Base-by-base conservation (phyloP, 2,888 invertebrate genomes). In the Fragum sueziense region DNA sequence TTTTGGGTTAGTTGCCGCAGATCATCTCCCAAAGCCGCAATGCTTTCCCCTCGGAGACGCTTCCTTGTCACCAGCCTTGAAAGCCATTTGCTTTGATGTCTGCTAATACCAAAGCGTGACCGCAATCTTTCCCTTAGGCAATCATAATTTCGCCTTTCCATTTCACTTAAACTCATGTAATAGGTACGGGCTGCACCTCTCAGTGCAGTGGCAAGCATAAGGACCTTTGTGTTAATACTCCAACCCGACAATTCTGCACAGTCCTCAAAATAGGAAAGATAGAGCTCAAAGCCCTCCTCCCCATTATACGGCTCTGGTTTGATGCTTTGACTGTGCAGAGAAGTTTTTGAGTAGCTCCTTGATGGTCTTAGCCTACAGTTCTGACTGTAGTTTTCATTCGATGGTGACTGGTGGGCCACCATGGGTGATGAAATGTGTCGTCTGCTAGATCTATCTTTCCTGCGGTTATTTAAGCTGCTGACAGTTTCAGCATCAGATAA, bases 161-260 rank as follows among this genome's bases (percentile, higher is more conserved):
- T 11, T 37, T 70, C 70, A 29, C 34, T 52, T 31, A 70, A 37
- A 57, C 57, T 70, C 57, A 59, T 59, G 54, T 70, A 57, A 34
- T 14, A 57, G n/a, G 47, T 61, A 14, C 67, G 37, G 14, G 71
- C 74, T 41, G 77, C 62, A 51, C 72, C 71, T 31, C 74, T 14
- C 17, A 76, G 62, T 61, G 74, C 70, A 17, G 73, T 70, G 25
- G 76, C 76, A 17, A 77, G 31, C 47, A 75, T 52, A 11, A 80
- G 34, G 3, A 77, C 67, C 29, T 69, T 72, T 29, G 70, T 68
- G 17, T 52, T 22, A 33, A 52, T 31, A 29, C 34, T 31, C 72
- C 70, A 75, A 3, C 47, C 47, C 3, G 71, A 41, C 22, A 78
- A 29, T 34, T 70, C 70, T n/a, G 72, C 61, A 31, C 70, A 70